These are phyloP conservation scores for Trichopoda pennipes DNA, from an alignment of 2,888 invertebrate species.

Conservation along the genomic window DNA sequence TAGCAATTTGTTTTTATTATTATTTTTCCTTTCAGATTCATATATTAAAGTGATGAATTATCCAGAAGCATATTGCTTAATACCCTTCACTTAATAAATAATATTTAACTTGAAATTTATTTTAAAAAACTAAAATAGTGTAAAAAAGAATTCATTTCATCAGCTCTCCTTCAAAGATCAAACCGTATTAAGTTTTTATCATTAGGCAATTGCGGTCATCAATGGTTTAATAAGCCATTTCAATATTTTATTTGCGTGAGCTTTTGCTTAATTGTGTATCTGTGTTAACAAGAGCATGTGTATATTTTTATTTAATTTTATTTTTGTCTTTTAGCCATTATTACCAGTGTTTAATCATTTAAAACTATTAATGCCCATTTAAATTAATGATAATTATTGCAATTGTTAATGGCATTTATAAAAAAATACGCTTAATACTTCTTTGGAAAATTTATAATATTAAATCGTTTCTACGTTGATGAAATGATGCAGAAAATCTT, in stretches of 20 bases:
- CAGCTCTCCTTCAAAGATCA: too few relatives aligned
- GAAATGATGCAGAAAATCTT: background rate
- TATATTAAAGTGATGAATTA: too few relatives aligned
- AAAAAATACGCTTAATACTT: conserved; percentile 11
- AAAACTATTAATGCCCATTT: conserved; percentile 56
- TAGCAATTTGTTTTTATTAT: too few relatives aligned
- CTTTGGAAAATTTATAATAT: background rate
- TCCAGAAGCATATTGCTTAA: too few relatives aligned
- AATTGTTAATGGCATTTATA: conserved; percentile 46
- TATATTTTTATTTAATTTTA: background rate
- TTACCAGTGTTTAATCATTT: conserved; percentile 35
- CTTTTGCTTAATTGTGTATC: background rate
- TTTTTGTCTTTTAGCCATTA: conserved; percentile 22
- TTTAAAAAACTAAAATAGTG: too few relatives aligned
- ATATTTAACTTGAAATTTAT: too few relatives aligned
- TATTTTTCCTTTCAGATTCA: too few relatives aligned
- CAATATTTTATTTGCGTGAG: background rate
- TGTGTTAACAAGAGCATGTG: background rate
- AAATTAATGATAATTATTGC: conserved; percentile 54
- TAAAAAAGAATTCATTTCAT: too few relatives aligned
- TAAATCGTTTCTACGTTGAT: background rate
- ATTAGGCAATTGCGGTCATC: background rate
- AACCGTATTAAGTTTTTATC: too few relatives aligned
- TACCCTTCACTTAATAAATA: too few relatives aligned
- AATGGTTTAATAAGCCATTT: conserved; percentile 28